Base-by-base conservation (phyloP, 2,113 vertebrate genomes). In the Bucco capensis region DNA sequence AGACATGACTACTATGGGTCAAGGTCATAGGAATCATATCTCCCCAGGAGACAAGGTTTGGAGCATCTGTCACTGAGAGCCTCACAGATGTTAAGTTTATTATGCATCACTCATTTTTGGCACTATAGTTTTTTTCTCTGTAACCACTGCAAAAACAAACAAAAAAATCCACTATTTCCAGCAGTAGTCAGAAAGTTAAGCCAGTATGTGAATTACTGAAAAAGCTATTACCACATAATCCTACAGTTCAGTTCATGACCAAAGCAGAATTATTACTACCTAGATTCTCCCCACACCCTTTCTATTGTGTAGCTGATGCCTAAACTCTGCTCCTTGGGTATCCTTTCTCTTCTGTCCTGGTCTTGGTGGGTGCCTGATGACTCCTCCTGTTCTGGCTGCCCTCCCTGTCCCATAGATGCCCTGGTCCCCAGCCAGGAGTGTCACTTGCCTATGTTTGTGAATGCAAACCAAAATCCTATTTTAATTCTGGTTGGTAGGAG, bases 61-160 rank as follows among this genome's bases (percentile, higher is more conserved):
- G 50, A 92, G 62, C 87, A 93, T 89, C 71, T 92, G 70, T 79
- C 70, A 79, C 28, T 19, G 42, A 84, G 12, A 78, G 5, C 18
- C 62, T 85, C 58, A 50, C 89, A 94, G 78, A 82, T 82, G 50
- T 93, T 86, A 49, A 61, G 28, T 67, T 86, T 79, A 76, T 75
- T 89, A 75, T 33, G 7, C 23, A 75, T 50, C 74, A 10, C 46
- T 79, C 37, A 25, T 56, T 81, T 81, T 46, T 92, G 81, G 44
- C 44, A 27, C 33, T 42, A 21, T 33, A 1, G 50, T 67, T 83
- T 92, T 60, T 74, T 92, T 78, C 70, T 74, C 44, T 86, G 40
- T 57, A 84, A 84, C 37, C 28, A 72, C 49, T 78, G 35, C 16
- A 53, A 57, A 57, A 72, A 44, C 37, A 35, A 61, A 14, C 8